These are phyloP conservation scores for Hylaeus anthracinus DNA, from an alignment of 1,140 invertebrate species.

Conservation along the genomic window DNA sequence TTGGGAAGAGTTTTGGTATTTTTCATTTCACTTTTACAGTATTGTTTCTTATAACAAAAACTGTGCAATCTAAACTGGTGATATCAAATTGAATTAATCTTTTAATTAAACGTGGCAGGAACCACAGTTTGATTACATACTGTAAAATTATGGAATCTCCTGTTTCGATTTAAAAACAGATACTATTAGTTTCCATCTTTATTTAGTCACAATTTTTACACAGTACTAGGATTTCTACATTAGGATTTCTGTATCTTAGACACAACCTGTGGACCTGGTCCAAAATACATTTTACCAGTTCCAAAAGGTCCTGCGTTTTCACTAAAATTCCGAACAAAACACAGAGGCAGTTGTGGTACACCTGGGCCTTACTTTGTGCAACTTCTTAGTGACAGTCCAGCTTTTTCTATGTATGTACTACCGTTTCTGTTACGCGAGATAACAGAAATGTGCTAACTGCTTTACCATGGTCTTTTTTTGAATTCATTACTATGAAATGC, in stretches of 20 bases:
- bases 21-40: background rate
- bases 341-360: constrained; percentile 9
- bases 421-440: background rate
- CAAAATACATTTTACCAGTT: constrained; percentile 58
- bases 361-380: constrained; percentile 66
- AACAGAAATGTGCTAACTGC: background rate
- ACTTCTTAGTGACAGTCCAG: constrained; percentile 48
- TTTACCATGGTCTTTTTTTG: background rate
- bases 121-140: background rate
- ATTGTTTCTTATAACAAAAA: background rate
- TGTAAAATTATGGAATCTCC: background rate
- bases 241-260: constrained; percentile 4
- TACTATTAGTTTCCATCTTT: too few species aligned
- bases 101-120: too few species aligned
- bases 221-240: background rate
- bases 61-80: too few species aligned
- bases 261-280: constrained; percentile 56
- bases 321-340: constrained; percentile 57
- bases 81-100: too few species aligned
- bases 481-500: background rate
- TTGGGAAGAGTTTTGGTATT: constrained; percentile 40
- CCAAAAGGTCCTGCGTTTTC: constrained; percentile 59
- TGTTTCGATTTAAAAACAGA: too few species aligned
- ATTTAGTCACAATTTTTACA: background rate
- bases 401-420: constrained; percentile 64